Percentiles rank a stretch among this genome's conserved stretches.
These are phyloP conservation scores for Drosophila melanica DNA, from an alignment of 1,140 invertebrate genomes.

Conservation along the genomic window DNA sequence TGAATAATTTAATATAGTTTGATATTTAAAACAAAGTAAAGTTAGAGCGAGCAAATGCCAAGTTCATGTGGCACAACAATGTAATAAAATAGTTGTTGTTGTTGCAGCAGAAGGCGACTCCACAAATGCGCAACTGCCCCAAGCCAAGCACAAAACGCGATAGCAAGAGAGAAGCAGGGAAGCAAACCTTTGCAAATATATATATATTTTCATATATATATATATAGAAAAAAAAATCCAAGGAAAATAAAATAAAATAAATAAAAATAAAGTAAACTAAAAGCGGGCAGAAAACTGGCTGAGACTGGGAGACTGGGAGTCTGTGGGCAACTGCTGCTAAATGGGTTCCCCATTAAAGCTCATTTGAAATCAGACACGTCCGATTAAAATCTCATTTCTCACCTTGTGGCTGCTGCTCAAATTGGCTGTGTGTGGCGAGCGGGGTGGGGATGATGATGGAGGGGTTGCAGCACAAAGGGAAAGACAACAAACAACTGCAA, in stretches of 20 bases:
- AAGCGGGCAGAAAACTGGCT: slow-evolving; percentile 14
- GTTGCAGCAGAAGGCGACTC: slow-evolving; percentile 7
- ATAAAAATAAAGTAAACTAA: slow-evolving; percentile 48
- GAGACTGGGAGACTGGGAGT: slow-evolving; percentile 7
- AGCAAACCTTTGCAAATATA: not conserved
- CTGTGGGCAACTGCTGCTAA: slow-evolving; percentile 71
- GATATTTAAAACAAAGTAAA: too few species aligned
- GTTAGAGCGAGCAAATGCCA: not conserved
- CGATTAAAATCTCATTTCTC: slow-evolving; percentile 84
- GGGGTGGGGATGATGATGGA: not conserved
- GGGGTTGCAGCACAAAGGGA: slow-evolving; percentile 37
- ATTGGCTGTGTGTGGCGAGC: slow-evolving; percentile 47
- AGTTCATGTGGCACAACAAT: slow-evolving; percentile 28
- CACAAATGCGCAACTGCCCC: slow-evolving; percentile 15
- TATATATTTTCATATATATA: too few species aligned
- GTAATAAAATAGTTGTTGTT: slow-evolving; percentile 38
- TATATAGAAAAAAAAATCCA: slow-evolving; percentile 1
- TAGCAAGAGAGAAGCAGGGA: slow-evolving; percentile 31
- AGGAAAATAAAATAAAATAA: slow-evolving; percentile 36
- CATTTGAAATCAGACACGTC: slow-evolving; percentile 84
- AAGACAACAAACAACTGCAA: slow-evolving; percentile 71
- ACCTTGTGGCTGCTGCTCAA: slow-evolving; percentile 79
- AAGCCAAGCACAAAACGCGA: slow-evolving; percentile 6
- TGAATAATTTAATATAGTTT: too few species aligned
- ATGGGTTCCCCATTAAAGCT: slow-evolving; percentile 84